Percentiles rank a stretch among this genome's conserved stretches.
phyloP scores from a whole-genome alignment of 2,797 vertebrate species.

The Harpagifer antarcticus region DNA sequence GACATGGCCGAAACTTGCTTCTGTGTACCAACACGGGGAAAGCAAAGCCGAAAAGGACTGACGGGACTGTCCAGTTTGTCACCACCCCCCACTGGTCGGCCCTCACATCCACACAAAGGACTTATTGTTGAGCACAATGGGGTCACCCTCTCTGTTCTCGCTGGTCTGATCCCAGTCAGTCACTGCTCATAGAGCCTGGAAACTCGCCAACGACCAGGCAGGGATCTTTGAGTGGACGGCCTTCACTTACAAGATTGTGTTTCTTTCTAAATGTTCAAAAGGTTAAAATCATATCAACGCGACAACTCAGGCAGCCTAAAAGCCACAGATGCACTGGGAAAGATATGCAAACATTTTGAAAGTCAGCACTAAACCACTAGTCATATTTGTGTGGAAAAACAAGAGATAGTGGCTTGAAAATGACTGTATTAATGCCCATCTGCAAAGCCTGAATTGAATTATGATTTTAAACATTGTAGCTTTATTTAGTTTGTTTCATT shows the following conservation, averaged over 20 bases:
- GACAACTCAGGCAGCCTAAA: constrained; percentile 5
- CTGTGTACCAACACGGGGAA: constrained; percentile 47
- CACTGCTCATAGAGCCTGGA: constrained; percentile 63
- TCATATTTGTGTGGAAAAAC: not conserved
- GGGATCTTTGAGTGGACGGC: constrained; percentile 50
- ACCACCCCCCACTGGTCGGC: constrained; percentile 73
- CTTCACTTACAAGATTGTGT: constrained; percentile 13
- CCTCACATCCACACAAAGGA: constrained; percentile 75
- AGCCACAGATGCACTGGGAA: not conserved
- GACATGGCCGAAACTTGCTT: constrained; percentile 34
- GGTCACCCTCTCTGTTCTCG: constrained; percentile 80
- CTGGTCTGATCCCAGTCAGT: constrained; percentile 77
- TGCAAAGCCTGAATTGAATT: no score
- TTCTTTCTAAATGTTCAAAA: not conserved
- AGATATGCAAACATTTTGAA: not conserved
- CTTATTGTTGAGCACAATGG: constrained; percentile 83
- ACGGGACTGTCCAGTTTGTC: constrained; percentile 74
- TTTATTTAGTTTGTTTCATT: not conserved
- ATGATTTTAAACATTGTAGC: no score
- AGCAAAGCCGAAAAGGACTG: constrained; percentile 49
- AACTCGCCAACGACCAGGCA: constrained; percentile 50
- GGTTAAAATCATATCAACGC: not conserved
- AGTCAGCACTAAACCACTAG: not conserved
- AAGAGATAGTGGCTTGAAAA: not conserved
- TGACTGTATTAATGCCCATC: not conserved